phyloP scores from a whole-genome alignment of 2,888 invertebrate genomes.

The Macrosiphum euphorbiae region DNA sequence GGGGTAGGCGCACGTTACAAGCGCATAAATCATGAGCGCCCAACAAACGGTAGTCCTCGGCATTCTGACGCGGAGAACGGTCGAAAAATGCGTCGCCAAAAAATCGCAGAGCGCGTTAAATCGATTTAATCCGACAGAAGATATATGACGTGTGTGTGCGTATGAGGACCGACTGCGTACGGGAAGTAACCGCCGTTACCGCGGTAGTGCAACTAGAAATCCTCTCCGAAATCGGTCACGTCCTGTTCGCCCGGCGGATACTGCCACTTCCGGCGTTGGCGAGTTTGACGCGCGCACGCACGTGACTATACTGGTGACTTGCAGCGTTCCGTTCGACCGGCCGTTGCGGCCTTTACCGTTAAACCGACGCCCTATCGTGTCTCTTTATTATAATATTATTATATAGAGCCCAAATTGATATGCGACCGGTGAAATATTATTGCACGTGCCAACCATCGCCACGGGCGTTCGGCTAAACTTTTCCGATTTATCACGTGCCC shows the following conservation, averaged over 20 bases:
- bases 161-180: neutral
- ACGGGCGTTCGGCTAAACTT: neutral
- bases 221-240: neutral
- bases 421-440: neutral
- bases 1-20: neutral
- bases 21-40: neutral
- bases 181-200: neutral
- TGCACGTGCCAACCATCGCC: neutral
- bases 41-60: neutral
- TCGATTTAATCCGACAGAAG: neutral
- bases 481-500: neutral
- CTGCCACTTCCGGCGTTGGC: neutral
- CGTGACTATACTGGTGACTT: neutral
- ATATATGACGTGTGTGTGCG: neutral
- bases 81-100: constrained; percentile 1
- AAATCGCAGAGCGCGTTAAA: neutral
- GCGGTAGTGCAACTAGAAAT: neutral
- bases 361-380: neutral
- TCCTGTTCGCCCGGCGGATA: neutral
- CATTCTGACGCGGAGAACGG: neutral
- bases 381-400: neutral
- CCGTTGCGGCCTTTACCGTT: neutral
- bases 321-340: neutral
- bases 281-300: neutral
- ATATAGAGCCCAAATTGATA: neutral